Evolutionary conservation across 2,113 vertebrate genomes (phyloP).

Genomic region (Collichthys lucidus): DNA sequence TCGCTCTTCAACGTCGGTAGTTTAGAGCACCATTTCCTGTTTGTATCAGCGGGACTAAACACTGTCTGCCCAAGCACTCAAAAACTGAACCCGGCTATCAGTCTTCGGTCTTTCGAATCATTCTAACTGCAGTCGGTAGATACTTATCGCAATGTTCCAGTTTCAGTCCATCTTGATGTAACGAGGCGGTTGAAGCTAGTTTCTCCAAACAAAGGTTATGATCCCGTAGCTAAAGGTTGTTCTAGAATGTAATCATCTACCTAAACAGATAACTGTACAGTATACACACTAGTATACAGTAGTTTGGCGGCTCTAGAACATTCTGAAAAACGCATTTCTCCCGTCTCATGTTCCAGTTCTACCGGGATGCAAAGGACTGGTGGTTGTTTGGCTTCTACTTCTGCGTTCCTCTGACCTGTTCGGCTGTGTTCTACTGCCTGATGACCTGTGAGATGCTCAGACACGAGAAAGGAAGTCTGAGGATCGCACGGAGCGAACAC

Average conservation of each 20-base stretch:
- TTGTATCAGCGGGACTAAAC: slow-evolving; percentile 40
- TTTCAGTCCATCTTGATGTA: background rate
- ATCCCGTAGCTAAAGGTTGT: no score
- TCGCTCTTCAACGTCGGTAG: background rate
- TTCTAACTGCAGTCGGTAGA: background rate
- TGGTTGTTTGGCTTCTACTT: slow-evolving; percentile 98
- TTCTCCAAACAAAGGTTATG: background rate
- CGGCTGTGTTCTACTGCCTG: slow-evolving; percentile 92
- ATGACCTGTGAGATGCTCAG: slow-evolving; percentile 96
- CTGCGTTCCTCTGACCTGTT: slow-evolving; percentile 91
- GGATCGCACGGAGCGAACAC: slow-evolving; percentile 92
- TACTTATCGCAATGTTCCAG: background rate
- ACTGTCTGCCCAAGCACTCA: background rate
- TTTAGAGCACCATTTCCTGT: slow-evolving; percentile 63
- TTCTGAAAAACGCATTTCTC: background rate
- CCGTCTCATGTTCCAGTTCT: slow-evolving; percentile 84
- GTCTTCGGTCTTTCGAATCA: background rate
- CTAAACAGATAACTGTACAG: no score
- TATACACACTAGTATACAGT: no score
- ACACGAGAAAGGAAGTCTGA: slow-evolving; percentile 90
- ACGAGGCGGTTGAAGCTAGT: background rate
- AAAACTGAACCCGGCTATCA: background rate
- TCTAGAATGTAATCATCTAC: no score
- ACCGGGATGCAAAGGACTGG: slow-evolving; percentile 92
- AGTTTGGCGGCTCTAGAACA: background rate